Base-by-base conservation (phyloP, 2,797 vertebrate genomes). In the Galago senegalensis region DNA sequence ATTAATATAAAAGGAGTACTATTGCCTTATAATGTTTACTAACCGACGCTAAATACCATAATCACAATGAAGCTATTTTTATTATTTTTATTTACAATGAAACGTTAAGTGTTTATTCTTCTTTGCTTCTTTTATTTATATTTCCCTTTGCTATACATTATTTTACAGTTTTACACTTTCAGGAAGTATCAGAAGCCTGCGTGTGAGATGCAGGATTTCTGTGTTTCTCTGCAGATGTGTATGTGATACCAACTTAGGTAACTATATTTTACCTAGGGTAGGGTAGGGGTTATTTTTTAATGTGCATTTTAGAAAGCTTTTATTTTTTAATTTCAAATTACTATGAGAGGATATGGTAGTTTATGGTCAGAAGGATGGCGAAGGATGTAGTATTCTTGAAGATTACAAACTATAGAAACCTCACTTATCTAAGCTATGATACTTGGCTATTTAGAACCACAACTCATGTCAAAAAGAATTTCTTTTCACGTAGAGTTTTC, bases 21-120 rank as follows among this genome's bases (percentile, higher is more conserved):
- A 7, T 4, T 69, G 34, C 77, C 89, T 91, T 94, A 27, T 91
- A 53, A 60, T 81, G 81, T 92, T 84, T 92, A 67, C 40, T 88
- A 80, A 25, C 56, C 20, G 18, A 40, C n/a, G 3, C 31, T 16
- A 53, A 84, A 60, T 93, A 86, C 14, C 27, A 49, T 40, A 60
- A 29, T 14, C 56, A 8, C 21, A 46, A n/a, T n/a, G 23, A 40
- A 96, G 56, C 21, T 61, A 18, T 60, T 92, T 72, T 84, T 73
- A 37, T 37, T 67, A 67, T n/a, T 67, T 67, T 69, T 34, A 20
- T 75, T 82, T 83, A 76, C 65, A 73, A 61, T 67, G 20, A 73
- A 67, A 4, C 9, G 21, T 92, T 63, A 20, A 2, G 5, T 88
- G 31, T 79, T 85, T 58, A 12, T 34, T 73, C 13, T 85, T 65